These are phyloP conservation scores for Siderastrea siderea DNA, from an alignment of 92 coral and sea anemone species.

Conservation along the genomic window DNA sequence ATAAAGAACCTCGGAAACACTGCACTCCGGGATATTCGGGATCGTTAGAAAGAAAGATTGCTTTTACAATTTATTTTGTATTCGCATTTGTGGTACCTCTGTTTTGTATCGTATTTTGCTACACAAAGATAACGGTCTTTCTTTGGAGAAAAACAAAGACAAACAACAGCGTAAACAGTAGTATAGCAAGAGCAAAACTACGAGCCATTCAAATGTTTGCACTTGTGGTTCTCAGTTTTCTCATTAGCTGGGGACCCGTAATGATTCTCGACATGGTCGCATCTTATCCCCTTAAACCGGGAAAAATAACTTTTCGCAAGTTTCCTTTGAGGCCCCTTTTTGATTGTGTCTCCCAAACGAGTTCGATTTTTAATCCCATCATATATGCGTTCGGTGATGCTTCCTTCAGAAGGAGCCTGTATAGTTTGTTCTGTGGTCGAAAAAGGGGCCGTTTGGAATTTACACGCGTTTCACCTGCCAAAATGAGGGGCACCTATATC, in stretches of 20 bases:
- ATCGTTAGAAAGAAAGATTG: constrained; percentile 8
- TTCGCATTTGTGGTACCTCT: constrained; percentile 36
- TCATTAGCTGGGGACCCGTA: constrained; percentile 83
- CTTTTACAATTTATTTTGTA: constrained; percentile 25
- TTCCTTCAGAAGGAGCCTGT: constrained; percentile 56
- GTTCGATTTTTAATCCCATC: constrained; percentile 74
- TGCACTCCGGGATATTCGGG: constrained; percentile 29
- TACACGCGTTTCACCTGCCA: neutral
- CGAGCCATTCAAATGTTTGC: constrained; percentile 67
- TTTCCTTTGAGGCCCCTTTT: constrained; percentile 53
- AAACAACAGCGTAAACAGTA: neutral
- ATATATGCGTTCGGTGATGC: constrained; percentile 81
- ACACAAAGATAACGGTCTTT: constrained; percentile 36
- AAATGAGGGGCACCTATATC: neutral
- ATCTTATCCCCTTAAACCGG: constrained; percentile 13
- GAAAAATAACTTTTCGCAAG: neutral
- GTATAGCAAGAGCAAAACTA: constrained; percentile 51
- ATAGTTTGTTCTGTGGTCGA: neutral
- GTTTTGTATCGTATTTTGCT: neutral
- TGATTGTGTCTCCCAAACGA: constrained; percentile 52
- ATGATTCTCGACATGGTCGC: constrained; percentile 60
- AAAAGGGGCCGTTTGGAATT: neutral
- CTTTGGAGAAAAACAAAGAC: constrained; percentile 32
- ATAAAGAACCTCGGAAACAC: neutral
- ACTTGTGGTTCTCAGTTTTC: constrained; percentile 66